phyloP scores from a whole-genome alignment of 2,113 vertebrate species.

The Aramus guarauna region DNA sequence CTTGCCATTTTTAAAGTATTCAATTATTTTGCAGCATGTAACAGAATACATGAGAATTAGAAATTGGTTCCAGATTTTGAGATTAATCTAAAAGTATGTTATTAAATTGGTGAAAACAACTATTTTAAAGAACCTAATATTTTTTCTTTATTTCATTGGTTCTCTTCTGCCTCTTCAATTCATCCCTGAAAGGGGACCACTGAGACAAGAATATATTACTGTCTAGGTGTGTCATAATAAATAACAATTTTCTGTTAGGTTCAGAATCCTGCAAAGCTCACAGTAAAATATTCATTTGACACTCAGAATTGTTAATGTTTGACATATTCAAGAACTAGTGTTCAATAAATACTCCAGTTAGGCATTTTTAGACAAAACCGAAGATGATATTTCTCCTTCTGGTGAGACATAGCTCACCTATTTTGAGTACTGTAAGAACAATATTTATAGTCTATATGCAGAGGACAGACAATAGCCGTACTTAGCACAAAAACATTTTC shows the following conservation, averaged over 20 bases:
- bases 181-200: background rate
- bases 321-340: background rate
- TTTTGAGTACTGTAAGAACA: background rate
- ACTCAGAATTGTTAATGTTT: background rate
- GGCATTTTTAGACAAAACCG: background rate
- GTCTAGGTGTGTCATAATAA: background rate
- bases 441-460: background rate
- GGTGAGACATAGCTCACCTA: background rate
- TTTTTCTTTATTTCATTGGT: fast-evolving
- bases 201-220: background rate
- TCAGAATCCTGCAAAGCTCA: background rate
- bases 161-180: background rate
- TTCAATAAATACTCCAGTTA: background rate
- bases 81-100: background rate
- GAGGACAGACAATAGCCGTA: background rate
- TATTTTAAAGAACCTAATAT: background rate
- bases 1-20: background rate
- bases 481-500: background rate
- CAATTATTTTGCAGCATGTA: background rate
- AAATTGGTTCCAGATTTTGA: background rate
- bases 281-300: background rate
- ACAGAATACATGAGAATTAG: background rate
- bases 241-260: background rate
- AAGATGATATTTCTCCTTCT: background rate
- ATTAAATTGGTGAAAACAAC: background rate